These are phyloP conservation scores for Xenops minutus DNA, from an alignment of 2,797 vertebrate species.

Conservation along the genomic window DNA sequence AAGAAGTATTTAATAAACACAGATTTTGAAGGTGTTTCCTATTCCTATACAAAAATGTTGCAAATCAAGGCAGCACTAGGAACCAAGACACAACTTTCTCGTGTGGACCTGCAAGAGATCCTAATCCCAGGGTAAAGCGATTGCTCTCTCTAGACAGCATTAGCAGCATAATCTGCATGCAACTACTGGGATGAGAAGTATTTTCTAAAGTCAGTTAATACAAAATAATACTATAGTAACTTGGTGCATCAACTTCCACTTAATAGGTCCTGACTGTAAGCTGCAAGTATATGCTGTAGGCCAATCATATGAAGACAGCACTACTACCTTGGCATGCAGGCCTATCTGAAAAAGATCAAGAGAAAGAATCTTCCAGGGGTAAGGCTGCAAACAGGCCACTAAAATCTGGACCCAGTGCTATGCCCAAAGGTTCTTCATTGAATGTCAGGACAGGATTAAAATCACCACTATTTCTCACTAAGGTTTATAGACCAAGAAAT, in stretches of 20 bases:
- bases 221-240: not conserved
- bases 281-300: not conserved
- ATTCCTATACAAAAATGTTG: not conserved
- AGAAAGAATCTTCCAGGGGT: not conserved
- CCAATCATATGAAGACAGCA: not conserved
- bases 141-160: slow-evolving; percentile 17
- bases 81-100: slow-evolving; percentile 1
- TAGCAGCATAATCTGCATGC: slow-evolving; percentile 24
- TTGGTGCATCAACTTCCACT: not conserved
- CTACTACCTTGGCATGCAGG: not conserved
- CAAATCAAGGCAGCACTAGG: not conserved
- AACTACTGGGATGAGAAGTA: not conserved
- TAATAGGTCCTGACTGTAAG: not conserved
- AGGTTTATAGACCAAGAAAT: not conserved
- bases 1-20: not conserved
- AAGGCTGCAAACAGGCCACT: not conserved
- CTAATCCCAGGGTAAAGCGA: slow-evolving; percentile 15
- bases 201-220: slow-evolving; percentile 24
- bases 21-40: not conserved
- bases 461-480: not conserved
- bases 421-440: not conserved
- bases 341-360: not conserved
- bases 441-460: not conserved
- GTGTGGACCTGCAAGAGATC: not conserved
- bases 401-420: not conserved